Percentiles rank a stretch among this genome's conserved stretches.
Conservation (phyloP, 2,113 vertebrate species). For the Quiscalus mexicanus region DNA sequence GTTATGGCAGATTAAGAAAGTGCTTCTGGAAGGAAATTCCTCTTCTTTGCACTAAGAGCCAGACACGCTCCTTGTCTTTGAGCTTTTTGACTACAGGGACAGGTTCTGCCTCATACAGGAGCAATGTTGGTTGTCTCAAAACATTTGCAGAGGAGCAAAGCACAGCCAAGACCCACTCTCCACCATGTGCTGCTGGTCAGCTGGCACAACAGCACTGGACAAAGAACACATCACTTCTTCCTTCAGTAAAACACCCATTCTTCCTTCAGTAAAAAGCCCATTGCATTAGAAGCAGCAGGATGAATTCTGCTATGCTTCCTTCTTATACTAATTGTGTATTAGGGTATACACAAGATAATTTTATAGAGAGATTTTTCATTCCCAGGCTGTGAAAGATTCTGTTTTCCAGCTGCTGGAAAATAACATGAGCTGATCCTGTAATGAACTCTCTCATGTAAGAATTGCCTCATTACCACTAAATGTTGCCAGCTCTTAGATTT, state of each 20-base stretch:
- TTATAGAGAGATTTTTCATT: conserved; percentile 2
- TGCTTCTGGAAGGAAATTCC: not conserved
- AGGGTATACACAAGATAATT: not conserved
- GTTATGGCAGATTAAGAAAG: not conserved
- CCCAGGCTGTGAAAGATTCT: not conserved
- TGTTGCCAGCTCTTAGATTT: conserved; percentile 35
- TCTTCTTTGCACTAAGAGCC: not conserved
- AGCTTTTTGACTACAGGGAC: not conserved
- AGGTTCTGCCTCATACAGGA: not conserved
- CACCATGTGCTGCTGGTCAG: not conserved
- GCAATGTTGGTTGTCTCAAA: not conserved
- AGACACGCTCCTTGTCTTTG: not conserved
- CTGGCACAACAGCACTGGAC: not conserved
- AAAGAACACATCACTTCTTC: not conserved
- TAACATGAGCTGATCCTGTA: conserved; percentile 10
- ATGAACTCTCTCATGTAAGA: conserved; percentile 31
- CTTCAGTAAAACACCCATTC: not conserved
- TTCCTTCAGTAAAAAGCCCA: not conserved
- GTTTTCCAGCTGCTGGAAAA: conserved; percentile 44
- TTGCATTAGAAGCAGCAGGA: not conserved
- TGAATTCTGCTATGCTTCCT: not conserved
- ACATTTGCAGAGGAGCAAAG: not conserved
- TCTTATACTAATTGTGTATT: not conserved
- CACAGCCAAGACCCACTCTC: not conserved
- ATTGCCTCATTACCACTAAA: conserved; percentile 8